These are phyloP conservation scores for Oxytorus armatus DNA, from an alignment of 2,888 invertebrate genomes.

Conservation along the genomic window DNA sequence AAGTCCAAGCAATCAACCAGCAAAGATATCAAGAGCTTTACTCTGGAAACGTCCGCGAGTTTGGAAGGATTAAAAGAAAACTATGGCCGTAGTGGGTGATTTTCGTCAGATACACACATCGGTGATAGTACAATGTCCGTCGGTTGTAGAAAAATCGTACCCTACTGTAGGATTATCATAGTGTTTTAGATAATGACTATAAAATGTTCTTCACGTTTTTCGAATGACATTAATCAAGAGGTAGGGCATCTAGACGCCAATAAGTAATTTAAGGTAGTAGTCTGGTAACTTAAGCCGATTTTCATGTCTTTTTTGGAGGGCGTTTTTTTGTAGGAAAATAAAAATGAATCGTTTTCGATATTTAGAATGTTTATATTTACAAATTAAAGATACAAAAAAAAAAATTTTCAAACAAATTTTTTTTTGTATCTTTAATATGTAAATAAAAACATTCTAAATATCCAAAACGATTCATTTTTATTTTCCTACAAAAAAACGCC, in stretches of 20 bases:
- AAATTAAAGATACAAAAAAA: no score
- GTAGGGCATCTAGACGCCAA: neutral
- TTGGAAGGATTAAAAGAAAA: conserved; percentile 31
- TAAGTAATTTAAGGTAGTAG: no score
- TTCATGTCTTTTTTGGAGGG: no score
- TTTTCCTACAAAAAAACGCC: no score
- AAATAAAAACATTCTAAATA: no score
- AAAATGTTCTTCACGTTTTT: conserved; percentile 11
- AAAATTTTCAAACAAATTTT: no score
- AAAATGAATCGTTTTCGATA: no score
- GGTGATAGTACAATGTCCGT: neutral
- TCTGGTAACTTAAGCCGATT: no score
- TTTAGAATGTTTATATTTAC: no score
- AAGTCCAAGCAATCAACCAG: conserved; percentile 49
- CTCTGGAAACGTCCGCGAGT: conserved; percentile 14
- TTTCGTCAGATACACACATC: conserved; percentile 34
- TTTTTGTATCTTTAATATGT: no score
- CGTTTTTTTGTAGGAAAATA: no score
- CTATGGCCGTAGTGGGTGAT: conserved; percentile 2
- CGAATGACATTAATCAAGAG: neutral
- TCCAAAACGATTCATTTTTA: no score
- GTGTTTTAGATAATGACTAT: conserved; percentile 1
- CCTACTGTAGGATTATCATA: neutral
- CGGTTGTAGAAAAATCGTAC: conserved; percentile 7
- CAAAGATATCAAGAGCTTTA: conserved; percentile 22